Evolutionary conservation across 1,140 invertebrate genomes (phyloP).

Genomic region (Phenacoccus solenopsis): DNA sequence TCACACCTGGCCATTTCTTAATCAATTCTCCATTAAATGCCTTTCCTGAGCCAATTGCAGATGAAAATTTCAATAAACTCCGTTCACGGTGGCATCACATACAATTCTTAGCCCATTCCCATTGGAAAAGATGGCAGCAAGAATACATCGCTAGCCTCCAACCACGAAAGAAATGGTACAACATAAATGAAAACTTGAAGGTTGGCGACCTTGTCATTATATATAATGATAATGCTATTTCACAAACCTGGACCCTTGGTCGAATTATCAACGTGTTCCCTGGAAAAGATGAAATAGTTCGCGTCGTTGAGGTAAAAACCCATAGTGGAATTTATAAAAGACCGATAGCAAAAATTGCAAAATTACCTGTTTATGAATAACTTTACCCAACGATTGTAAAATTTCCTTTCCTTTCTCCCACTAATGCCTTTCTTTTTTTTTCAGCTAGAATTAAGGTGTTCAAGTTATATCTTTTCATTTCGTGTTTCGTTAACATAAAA

Average conservation of each 20-base stretch:
- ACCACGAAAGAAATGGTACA: not conserved
- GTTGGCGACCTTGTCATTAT: not conserved
- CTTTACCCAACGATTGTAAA: too few species aligned
- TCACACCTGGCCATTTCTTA: constrained; percentile 5
- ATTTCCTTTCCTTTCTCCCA: too few species aligned
- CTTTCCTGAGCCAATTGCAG: not conserved
- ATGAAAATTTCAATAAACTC: too few species aligned
- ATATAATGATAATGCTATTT: not conserved
- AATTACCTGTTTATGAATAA: too few species aligned
- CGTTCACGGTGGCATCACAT: not conserved
- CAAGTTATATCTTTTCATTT: too few species aligned
- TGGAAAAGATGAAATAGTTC: not conserved
- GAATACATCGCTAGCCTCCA: not conserved
- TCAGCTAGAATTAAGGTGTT: too few species aligned
- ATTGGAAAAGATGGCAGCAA: not conserved
- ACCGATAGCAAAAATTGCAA: too few species aligned
- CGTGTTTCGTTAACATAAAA: too few species aligned
- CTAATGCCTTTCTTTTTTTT: too few species aligned
- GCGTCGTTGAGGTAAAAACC: too few species aligned
- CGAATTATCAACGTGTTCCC: not conserved
- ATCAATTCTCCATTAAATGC: not conserved
- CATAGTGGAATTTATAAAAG: too few species aligned
- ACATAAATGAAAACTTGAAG: not conserved
- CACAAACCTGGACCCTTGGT: not conserved
- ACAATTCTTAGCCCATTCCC: not conserved